These are phyloP conservation scores for Carlito syrichta DNA, from an alignment of 2,113 vertebrate genomes.

Conservation along the genomic window DNA sequence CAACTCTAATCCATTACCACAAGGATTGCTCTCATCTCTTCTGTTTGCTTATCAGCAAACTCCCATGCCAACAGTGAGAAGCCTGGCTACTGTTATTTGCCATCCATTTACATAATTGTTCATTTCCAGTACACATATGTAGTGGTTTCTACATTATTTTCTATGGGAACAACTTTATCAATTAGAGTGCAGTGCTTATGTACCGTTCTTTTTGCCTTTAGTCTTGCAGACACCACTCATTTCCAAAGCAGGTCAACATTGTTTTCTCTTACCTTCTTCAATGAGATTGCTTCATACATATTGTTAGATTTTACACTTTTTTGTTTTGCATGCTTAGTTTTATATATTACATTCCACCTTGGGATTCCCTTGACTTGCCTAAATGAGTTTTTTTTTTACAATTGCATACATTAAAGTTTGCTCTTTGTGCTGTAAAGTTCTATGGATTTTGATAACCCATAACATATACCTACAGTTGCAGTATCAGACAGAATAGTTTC, in stretches of 20 bases:
- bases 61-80: neutral
- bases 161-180: neutral
- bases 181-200: neutral
- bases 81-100: neutral
- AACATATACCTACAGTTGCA: neutral
- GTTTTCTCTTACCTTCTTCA: neutral
- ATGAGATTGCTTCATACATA: neutral
- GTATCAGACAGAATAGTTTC: neutral
- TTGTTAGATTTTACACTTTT: no score
- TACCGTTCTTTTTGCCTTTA: neutral
- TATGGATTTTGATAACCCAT: neutral
- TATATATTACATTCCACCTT: neutral
- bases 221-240: neutral
- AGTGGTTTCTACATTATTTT: neutral
- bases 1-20: neutral
- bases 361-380: neutral
- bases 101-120: neutral
- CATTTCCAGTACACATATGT: neutral
- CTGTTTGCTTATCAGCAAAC: neutral
- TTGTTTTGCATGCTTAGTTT: no score
- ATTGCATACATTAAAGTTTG: neutral
- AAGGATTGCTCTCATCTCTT: neutral
- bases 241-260: neutral
- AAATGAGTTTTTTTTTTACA: neutral
- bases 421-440: neutral